Evolutionary conservation across 2,113 vertebrate species (phyloP), one percentile per base, ranked within the genome.

Genomic region (Clarias magur): DNA sequence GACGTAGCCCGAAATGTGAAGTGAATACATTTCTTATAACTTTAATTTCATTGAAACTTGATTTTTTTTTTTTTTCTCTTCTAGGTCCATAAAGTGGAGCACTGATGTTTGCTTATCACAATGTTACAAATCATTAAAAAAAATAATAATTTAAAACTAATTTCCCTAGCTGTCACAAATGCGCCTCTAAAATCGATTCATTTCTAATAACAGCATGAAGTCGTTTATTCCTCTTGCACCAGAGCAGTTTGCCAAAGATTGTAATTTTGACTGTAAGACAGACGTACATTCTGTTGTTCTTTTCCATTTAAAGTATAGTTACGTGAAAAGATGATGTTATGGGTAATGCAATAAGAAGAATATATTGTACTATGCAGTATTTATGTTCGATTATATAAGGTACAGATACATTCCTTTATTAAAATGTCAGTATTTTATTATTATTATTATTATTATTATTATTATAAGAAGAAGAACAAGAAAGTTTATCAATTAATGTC

Each of bases 321-420:
- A 72, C 4, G 8, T 8, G 68, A 21, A 72, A 30, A 7, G 12
- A 72, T 19, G 16, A 34, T 10, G 68, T 75, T 75, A 5, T 54
- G 27, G 27, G 16, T 27, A 54, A 56, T n/a, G 25, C 48, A 16
- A 30, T 30, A 56, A 54, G 73, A 73, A n/a, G 5, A 56, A 5
- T 54, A n/a, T 78, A 27, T 79, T 56, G 75, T 79, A 53, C 56
- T 56, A n/a, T 79, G 53, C 75, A 79, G 13, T 57, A 56, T 80
- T 80, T 80, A 80, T 57, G 54, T 80, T 57, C 27, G n/a, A 30
- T 27, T 3, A 12, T 21, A 30, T 0, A 17, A 38, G 79, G 30
- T 60, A 80, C 79, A 60, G 42, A 54, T 68, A 54, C 62, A 54
- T 54, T 68, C 81, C 63, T 27, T n/a, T 53, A 53, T 57, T 13